Percentiles rank a stretch among this genome's conserved stretches.
Evolutionary conservation across 2,797 vertebrate species (phyloP).

Genomic region (Pipistrellus nathusii): DNA sequence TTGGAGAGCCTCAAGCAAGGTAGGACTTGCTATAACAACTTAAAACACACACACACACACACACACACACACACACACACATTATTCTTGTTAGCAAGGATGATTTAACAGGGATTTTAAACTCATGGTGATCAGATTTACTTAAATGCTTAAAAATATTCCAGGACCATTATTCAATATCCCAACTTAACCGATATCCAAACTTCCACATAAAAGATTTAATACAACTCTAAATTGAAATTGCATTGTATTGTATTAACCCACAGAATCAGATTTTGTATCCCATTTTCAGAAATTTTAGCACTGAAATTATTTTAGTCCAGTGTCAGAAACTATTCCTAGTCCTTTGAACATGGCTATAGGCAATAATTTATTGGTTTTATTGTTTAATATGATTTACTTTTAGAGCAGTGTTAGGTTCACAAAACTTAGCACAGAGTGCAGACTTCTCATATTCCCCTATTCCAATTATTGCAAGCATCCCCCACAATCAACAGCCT

Average conservation of each 20-base stretch:
- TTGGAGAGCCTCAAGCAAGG: background rate
- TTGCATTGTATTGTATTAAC: background rate
- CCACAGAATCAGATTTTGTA: background rate
- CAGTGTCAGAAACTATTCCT: background rate
- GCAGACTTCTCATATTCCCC: background rate
- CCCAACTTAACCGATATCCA: background rate
- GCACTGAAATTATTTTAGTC: background rate
- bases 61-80: too few relatives aligned
- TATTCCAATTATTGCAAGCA: background rate
- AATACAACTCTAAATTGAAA: background rate
- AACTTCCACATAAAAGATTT: background rate
- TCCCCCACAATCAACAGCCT: background rate
- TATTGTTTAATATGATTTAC: background rate
- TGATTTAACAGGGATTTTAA: background rate
- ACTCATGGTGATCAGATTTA: background rate
- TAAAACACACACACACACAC: background rate
- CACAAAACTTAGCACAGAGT: background rate
- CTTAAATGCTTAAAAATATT: background rate
- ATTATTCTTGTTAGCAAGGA: background rate
- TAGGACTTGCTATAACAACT: background rate
- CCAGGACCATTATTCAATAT: background rate
- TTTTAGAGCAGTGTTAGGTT: conserved; percentile 16
- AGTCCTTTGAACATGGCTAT: background rate
- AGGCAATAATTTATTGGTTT: background rate
- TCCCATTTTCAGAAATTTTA: background rate